These are phyloP conservation scores for Lethenteron camtschaticum DNA, from an alignment of 2,113 vertebrate species.

Conservation along the genomic window DNA sequence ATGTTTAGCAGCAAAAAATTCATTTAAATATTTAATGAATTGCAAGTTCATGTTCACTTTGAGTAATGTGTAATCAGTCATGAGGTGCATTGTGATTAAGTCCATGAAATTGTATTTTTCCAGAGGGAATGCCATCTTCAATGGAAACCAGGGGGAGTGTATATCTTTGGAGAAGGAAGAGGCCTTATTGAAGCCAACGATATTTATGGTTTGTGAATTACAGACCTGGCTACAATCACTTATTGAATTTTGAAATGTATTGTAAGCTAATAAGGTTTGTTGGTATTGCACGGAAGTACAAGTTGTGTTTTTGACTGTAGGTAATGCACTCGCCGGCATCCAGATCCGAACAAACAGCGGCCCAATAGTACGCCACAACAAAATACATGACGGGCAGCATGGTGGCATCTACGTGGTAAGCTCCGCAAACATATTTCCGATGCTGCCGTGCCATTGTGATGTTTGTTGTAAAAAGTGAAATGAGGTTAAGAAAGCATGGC, in stretches of 20 bases:
- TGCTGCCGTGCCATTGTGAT: no score
- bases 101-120: background rate
- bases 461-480: no score
- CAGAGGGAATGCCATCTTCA: constrained; percentile 97
- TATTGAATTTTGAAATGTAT: no score
- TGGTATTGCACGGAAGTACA: no score
- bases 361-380: constrained; percentile 95
- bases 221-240: constrained; percentile 6
- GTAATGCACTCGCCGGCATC: constrained; percentile 91
- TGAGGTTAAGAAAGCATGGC: no score
- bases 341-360: constrained; percentile 98
- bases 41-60: no score
- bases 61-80: no score
- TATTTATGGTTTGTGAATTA: constrained; percentile 49
- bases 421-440: constrained; percentile 5
- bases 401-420: constrained; percentile 95
- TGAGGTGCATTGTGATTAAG: background rate
- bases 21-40: no score
- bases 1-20: background rate
- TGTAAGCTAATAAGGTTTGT: no score
- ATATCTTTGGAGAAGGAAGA: constrained; percentile 95
- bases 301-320: constrained; percentile 13
- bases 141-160: constrained; percentile 97
- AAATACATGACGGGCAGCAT: constrained; percentile 95
- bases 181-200: constrained; percentile 99